Percentiles rank a stretch among this genome's conserved stretches.
These are phyloP conservation scores for Tineola bisselliella DNA, from an alignment of 2,888 invertebrate species.

Conservation along the genomic window DNA sequence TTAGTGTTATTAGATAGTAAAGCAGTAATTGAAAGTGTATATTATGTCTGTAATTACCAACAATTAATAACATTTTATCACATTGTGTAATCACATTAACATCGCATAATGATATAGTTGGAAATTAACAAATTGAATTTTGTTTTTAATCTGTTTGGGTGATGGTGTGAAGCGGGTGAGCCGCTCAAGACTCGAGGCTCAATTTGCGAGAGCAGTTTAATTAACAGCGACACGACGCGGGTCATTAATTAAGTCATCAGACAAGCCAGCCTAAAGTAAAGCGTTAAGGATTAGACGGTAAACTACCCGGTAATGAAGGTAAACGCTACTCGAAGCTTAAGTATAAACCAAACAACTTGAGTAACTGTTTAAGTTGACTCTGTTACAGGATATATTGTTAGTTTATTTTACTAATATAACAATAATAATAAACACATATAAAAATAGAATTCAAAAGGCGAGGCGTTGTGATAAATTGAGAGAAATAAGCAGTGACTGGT, in stretches of 20 bases:
- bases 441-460: background rate
- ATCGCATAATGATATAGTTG: constrained; percentile 11
- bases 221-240: constrained; percentile 58
- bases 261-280: constrained; percentile 31
- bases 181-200: constrained; percentile 36
- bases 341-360: constrained; percentile 4
- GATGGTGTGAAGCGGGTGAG: constrained; percentile 31
- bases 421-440: background rate
- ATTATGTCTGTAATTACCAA: background rate
- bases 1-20: no score
- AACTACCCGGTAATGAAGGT: constrained; percentile 41
- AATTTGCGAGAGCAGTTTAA: constrained; percentile 62
- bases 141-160: constrained; percentile 47
- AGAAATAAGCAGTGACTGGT: background rate
- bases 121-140: constrained; percentile 49
- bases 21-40: no score
- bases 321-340: background rate
- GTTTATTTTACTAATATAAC: background rate
- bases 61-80: background rate
- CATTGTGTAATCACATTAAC: background rate
- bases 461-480: background rate
- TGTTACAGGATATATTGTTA: background rate
- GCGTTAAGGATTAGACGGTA: constrained; percentile 31
- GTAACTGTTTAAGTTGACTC: background rate
- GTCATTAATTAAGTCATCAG: constrained; percentile 66